Conservation (phyloP, 2,888 invertebrate genomes). For the Aricia artaxerxes region DNA sequence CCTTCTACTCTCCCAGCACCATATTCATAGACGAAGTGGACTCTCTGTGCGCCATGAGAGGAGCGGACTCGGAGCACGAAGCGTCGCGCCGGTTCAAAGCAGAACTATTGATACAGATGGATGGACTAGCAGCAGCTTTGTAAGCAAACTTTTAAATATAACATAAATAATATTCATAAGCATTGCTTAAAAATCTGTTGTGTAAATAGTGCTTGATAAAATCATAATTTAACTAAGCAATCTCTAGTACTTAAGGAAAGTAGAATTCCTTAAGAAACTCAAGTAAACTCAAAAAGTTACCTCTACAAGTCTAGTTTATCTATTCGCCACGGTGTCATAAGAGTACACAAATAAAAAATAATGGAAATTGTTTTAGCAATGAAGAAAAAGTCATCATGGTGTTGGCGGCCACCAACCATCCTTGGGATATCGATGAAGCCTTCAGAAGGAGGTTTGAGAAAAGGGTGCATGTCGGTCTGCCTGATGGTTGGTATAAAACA, state of each 20-base stretch:
- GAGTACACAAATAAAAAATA: no score
- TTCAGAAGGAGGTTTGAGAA: constrained; percentile 92
- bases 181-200: no score
- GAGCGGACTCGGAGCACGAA: constrained; percentile 93
- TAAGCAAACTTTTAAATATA: constrained; percentile 49
- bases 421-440: constrained; percentile 95
- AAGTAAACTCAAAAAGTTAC: no score
- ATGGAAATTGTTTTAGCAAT: constrained; percentile 53
- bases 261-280: no score
- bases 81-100: constrained; percentile 92
- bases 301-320: no score
- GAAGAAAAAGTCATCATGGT: constrained; percentile 90
- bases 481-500: constrained; percentile 77
- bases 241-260: no score
- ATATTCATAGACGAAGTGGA: constrained; percentile 96
- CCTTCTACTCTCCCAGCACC: constrained; percentile 93
- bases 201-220: no score
- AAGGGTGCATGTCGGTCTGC: constrained; percentile 92
- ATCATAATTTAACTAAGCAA: no score
- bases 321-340: no score
- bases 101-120: constrained; percentile 94
- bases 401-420: constrained; percentile 94
- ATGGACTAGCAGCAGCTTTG: constrained; percentile 86
- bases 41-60: constrained; percentile 89
- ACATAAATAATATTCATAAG: no score